phyloP scores from a whole-genome alignment of 2,797 vertebrate species.

The Zalophus californianus region DNA sequence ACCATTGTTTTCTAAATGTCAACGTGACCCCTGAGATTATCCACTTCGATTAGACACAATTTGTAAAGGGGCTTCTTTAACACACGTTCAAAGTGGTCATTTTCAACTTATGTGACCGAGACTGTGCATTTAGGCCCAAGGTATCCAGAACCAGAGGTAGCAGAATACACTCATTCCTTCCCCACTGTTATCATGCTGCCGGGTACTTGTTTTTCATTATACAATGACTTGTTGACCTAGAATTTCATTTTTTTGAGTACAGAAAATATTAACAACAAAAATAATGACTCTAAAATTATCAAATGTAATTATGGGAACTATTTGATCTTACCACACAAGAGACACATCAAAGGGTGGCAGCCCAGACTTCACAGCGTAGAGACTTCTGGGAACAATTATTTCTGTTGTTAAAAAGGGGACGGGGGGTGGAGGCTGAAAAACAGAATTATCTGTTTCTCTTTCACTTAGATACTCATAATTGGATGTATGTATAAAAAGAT shows the following conservation, averaged over 20 bases:
- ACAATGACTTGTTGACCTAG: constrained; percentile 42
- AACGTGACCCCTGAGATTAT: neutral
- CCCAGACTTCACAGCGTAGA: constrained; percentile 50
- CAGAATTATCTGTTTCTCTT: constrained; percentile 74
- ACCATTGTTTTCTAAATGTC: neutral
- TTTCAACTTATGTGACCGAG: neutral
- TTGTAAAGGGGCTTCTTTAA: constrained; percentile 9
- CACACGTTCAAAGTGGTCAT: neutral
- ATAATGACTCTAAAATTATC: constrained; percentile 76
- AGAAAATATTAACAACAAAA: constrained; percentile 72
- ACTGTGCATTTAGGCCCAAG: neutral
- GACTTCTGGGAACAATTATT: constrained; percentile 81
- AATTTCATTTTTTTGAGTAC: constrained; percentile 6
- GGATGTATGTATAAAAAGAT: neutral
- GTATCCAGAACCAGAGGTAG: neutral
- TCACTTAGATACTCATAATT: constrained; percentile 63
- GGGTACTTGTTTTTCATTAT: constrained; percentile 3
- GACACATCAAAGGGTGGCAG: constrained; percentile 72
- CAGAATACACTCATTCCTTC: neutral
- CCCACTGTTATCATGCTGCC: neutral
- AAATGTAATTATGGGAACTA: constrained; percentile 74
- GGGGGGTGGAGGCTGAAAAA: neutral
- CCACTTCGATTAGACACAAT: neutral
- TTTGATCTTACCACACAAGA: constrained; percentile 72
- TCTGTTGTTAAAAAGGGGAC: constrained; percentile 57